Evolutionary conservation across 1,140 invertebrate species (phyloP), one percentile per base, ranked within the genome.

Genomic region (Fopius arisanus): DNA sequence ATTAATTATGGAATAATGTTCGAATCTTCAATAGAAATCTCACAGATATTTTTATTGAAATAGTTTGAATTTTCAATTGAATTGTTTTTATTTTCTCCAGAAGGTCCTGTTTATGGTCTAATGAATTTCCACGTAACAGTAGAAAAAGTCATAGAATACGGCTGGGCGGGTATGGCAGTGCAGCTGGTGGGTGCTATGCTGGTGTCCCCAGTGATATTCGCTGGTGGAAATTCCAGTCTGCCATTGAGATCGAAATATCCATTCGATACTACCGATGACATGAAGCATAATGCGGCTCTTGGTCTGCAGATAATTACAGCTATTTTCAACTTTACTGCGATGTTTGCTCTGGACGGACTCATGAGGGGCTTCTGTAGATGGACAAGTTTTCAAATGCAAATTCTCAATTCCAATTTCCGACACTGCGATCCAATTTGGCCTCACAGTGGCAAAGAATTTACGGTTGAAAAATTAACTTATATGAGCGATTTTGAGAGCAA

Each of bases 321-420:
- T 12, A 26, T 59, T 2, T 28, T 59, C 19, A 59, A 26, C 19
- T 59, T 59, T 3, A 59, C 54, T 1, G 23, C 54, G 1, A 59
- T 59, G 54, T 59, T 59, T 14, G 54, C 54, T 0, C 54, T 59
- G 21, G 54, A 59, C 12, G 54, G 54, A 2, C 54, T 59, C 3
- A 12, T 59, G 21, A 23, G 54, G 23, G 54, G 54, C 21, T 59
- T 59, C 23, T 59, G 19, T 7, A n/a, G 54, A 3, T 59, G 54
- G 54, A 59, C 54, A 6, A 59, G 54, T 21, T 59, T 59, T 59
- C 54, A 59, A 14, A 59, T 59, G 54, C 54, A 59, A 26, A 59
- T 59, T 14, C 23, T 59, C 1, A 59, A 59, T 26, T 59, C 54
- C 10, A 59, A 59, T 59, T 59, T 59, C 9, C 19, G 23, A 59